Percentiles rank a stretch among this genome's conserved stretches.
phyloP scores from a whole-genome alignment of 2,797 vertebrate genomes.

The Siniperca obscura region DNA sequence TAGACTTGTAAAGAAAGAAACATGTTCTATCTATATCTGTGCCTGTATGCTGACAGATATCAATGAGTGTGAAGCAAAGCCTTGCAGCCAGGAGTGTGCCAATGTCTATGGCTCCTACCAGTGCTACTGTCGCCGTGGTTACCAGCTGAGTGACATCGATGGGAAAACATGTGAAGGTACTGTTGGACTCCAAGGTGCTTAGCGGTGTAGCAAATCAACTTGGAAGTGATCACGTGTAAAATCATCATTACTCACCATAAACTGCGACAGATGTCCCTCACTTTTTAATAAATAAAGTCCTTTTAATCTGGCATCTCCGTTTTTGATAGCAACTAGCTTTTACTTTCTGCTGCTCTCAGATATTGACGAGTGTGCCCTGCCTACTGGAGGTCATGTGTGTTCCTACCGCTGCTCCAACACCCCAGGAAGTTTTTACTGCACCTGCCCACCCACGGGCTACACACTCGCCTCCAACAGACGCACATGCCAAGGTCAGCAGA shows the following conservation, averaged over 20 bases:
- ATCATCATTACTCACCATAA: neutral
- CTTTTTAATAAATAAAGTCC: neutral
- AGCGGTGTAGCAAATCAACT: no score
- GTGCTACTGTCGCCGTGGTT: slow-evolving; percentile 93
- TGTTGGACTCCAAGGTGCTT: neutral
- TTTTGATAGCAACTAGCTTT: neutral
- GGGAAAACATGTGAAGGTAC: slow-evolving; percentile 92
- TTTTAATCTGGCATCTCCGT: no score
- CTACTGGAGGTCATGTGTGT: slow-evolving; percentile 90
- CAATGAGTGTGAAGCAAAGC: slow-evolving; percentile 89
- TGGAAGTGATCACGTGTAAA: neutral
- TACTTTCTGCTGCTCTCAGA: slow-evolving; percentile 78
- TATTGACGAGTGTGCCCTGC: slow-evolving; percentile 93
- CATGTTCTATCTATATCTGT: neutral
- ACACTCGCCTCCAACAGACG: slow-evolving; percentile 87
- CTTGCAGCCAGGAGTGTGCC: slow-evolving; percentile 93
- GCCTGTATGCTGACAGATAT: slow-evolving; percentile 82
- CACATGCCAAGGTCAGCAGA: slow-evolving; percentile 89
- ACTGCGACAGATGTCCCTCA: neutral
- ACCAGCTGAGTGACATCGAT: slow-evolving; percentile 91
- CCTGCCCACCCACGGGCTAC: slow-evolving; percentile 90
- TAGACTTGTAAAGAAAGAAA: neutral
- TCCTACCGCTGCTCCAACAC: slow-evolving; percentile 90
- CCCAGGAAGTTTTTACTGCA: slow-evolving; percentile 92
- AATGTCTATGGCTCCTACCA: slow-evolving; percentile 95